phyloP scores from a whole-genome alignment of 2,888 invertebrate species.

The Microchrysa polita region DNA sequence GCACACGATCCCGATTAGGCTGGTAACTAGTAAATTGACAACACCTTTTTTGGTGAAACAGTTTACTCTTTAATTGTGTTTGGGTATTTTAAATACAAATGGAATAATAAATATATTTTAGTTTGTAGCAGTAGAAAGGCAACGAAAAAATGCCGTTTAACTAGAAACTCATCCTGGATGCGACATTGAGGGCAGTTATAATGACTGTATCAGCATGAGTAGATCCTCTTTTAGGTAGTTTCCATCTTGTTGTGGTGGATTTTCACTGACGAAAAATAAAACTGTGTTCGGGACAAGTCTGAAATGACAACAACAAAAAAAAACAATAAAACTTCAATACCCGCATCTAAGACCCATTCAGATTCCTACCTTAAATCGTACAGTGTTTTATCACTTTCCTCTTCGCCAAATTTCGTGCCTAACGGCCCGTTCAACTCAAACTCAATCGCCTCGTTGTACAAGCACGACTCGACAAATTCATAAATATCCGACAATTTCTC shows the following conservation, averaged over 20 bases:
- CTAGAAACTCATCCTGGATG: neutral
- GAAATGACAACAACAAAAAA: conserved; percentile 58
- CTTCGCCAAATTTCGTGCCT: conserved; percentile 73
- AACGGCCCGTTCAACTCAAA: conserved; percentile 76
- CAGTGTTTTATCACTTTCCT: conserved; percentile 77
- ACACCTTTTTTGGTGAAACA: neutral
- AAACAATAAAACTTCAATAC: conserved; percentile 33
- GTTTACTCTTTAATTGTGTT: conserved; percentile 8
- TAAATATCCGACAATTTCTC: conserved; percentile 80
- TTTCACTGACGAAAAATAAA: conserved; percentile 79
- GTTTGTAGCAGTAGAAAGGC: neutral
- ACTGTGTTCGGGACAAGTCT: conserved; percentile 85
- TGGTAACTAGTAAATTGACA: too few relatives aligned
- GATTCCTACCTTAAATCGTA: conserved; percentile 68
- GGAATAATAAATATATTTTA: conserved; percentile 29
- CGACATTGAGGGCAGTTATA: conserved; percentile 53
- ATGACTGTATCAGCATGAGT: conserved; percentile 72
- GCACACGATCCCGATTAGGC: too few relatives aligned
- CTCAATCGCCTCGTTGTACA: conserved; percentile 74
- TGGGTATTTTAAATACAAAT: conserved; percentile 10
- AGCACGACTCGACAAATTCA: conserved; percentile 81
- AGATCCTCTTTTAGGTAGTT: conserved; percentile 82
- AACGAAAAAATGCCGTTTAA: neutral
- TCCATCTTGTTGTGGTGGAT: conserved; percentile 66
- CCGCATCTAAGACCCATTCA: neutral